These are phyloP conservation scores for Leptocoma aspasia DNA, from an alignment of 2,113 vertebrate genomes.

Conservation along the genomic window DNA sequence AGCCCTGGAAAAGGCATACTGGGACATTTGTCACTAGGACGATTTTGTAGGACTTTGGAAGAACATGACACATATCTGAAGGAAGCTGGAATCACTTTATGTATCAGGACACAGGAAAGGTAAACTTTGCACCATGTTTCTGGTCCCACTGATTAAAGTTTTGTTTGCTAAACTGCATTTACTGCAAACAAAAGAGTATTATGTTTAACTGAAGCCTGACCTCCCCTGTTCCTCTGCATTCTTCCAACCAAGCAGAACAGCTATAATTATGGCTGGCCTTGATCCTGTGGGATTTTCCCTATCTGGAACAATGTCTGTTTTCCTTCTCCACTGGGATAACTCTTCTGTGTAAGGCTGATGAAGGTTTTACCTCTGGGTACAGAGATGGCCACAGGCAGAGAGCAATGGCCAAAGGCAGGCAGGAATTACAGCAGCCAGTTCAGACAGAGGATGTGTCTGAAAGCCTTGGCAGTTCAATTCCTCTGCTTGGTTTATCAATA, in stretches of 20 bases:
- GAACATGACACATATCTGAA: background rate
- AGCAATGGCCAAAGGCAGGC: background rate
- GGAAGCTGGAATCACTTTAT: background rate
- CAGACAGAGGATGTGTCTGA: background rate
- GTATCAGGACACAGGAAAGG: background rate
- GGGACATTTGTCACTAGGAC: background rate
- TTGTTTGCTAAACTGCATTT: background rate
- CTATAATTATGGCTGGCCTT: background rate
- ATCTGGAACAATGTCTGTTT: background rate
- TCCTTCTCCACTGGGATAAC: background rate
- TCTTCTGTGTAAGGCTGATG: background rate
- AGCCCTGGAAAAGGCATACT: background rate
- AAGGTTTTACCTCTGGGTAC: background rate
- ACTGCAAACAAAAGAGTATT: background rate
- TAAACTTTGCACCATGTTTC: background rate
- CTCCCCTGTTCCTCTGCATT: background rate
- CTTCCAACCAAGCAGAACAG: background rate
- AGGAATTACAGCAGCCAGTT: background rate
- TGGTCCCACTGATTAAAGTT: background rate
- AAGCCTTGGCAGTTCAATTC: background rate
- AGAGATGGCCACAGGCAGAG: background rate
- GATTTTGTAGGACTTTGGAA: background rate
- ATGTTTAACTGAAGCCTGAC: background rate
- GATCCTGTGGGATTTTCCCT: background rate
- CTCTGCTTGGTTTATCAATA: background rate